Evolutionary conservation across 2,797 vertebrate species (phyloP), one percentile per base, ranked within the genome.

Genomic region (Ciconia nigra): DNA sequence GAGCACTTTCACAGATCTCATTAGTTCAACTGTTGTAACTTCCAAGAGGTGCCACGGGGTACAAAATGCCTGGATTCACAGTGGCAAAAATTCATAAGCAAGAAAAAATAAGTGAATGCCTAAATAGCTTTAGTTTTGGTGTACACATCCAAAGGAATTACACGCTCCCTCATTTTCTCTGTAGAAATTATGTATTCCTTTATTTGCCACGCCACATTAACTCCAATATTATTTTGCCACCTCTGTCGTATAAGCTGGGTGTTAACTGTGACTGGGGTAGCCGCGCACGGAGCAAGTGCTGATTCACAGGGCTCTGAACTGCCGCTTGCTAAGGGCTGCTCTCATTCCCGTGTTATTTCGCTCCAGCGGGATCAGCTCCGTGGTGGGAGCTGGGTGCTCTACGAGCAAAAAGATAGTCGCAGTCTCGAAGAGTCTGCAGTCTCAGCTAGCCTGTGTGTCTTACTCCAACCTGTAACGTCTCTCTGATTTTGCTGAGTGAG

Each of bases 1-100:
- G 86, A 93, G 25, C 5, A 5, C 83, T 93, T 97, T 82, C 91
- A 91, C 76, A 87, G 79, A 42, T 91, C 61, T 92, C 83, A 57
- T 83, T 94, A 76, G 79, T 87, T 94, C 84, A 86, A 91, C 78
- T 71, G 71, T 37, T 63, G 7, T 62, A 93, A 87, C 80, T 96
- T 96, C 89, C 76, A 96, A 83, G 85, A 93, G 81, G 35, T 86
- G 83, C 92, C 96, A 94, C 8, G 16, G 80, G 87, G 83, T 61
- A 69, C 57, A 65, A 61, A 91, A 73, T 47, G 18, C 58, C 46
- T 66, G 51, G 24, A 19, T 88, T 97, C 3, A 7, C 4, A 9
- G 65, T 12, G 65, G 61, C 41, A 84, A 47, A 77, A 74, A 55
- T 13, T 59, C 58, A 58, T 33, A 49, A 90, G 61, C 24, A 33